phyloP scores from a whole-genome alignment of 2,113 vertebrate genomes.

The Carettochelys insculpta region DNA sequence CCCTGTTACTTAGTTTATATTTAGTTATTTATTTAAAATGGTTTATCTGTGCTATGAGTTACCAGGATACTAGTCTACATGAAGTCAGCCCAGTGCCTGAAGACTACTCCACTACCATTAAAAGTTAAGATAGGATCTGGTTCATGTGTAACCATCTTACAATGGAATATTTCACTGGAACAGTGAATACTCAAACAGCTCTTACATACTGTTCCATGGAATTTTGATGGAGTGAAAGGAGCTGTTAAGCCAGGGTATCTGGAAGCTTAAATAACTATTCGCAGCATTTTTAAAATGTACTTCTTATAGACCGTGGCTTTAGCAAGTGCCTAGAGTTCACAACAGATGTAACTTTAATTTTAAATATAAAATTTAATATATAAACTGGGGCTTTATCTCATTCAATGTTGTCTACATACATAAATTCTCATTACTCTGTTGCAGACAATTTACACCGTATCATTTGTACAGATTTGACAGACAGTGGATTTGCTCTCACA shows the following conservation, averaged over 20 bases:
- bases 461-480: fast-evolving
- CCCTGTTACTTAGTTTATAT: slow-evolving; percentile 7
- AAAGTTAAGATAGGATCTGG: background rate
- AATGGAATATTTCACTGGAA: background rate
- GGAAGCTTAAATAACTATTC: background rate
- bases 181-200: background rate
- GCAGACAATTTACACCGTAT: background rate
- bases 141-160: background rate
- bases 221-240: background rate
- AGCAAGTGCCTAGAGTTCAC: background rate
- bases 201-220: background rate
- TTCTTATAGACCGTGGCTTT: background rate
- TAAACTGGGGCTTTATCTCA: background rate
- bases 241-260: background rate
- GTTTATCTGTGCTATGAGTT: background rate
- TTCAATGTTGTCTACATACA: background rate
- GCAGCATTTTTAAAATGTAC: background rate
- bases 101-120: background rate
- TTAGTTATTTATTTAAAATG: slow-evolving; percentile 21
- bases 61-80: slow-evolving; percentile 7
- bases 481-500: background rate
- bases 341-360: background rate
- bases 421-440: background rate
- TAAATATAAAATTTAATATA: background rate
- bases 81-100: background rate